These are phyloP conservation scores for Heterodera carotae DNA, from an alignment of 1,140 invertebrate species.

Conservation along the genomic window DNA sequence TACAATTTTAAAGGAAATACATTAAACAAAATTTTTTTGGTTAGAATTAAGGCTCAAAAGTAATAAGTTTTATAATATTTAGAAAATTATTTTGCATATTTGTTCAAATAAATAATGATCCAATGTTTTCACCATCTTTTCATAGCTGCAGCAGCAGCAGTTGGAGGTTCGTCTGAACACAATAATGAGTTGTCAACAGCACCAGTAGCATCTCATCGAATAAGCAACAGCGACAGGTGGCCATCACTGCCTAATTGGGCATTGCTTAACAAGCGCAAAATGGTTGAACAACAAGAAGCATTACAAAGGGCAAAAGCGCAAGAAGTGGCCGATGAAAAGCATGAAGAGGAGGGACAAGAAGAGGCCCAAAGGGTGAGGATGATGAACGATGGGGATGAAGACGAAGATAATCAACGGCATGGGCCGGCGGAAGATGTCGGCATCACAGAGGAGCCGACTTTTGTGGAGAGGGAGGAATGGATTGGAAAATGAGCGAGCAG, in stretches of 20 bases:
- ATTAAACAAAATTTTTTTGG: too few relatives aligned
- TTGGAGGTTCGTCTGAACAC: background rate
- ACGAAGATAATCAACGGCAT: background rate
- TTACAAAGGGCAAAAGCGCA: background rate
- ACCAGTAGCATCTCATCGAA: background rate
- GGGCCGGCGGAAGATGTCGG: background rate
- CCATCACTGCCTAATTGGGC: background rate
- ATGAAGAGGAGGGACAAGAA: background rate
- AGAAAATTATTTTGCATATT: background rate
- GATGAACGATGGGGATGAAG: background rate
- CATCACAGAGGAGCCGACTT: background rate
- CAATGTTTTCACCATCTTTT: too few relatives aligned
- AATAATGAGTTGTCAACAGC: background rate
- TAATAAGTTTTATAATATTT: too few relatives aligned
- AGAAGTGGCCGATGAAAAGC: background rate
- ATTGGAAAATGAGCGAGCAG: background rate
- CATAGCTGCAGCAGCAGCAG: too few relatives aligned
- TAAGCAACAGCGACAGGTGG: background rate
- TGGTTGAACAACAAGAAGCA: background rate
- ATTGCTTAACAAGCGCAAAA: background rate
- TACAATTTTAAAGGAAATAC: too few relatives aligned
- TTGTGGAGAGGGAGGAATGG: constrained; percentile 6
- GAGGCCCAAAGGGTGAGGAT: background rate
- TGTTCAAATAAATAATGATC: background rate
- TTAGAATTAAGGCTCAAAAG: too few relatives aligned